Conservation (phyloP, 2,113 vertebrate genomes). For the Bungarus multicinctus region DNA sequence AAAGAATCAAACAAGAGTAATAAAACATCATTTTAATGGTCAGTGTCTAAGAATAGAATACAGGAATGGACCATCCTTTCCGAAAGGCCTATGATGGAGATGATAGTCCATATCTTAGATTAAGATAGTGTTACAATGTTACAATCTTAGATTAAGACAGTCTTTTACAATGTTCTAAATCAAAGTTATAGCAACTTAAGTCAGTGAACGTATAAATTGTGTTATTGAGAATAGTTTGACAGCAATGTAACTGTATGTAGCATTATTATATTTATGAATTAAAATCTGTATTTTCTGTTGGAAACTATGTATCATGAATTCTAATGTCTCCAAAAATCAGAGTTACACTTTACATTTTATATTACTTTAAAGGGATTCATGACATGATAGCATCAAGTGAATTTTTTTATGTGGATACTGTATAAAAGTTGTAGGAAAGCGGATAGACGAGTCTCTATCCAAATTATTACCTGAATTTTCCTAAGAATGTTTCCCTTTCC, state of each 20-base stretch:
- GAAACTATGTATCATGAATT: neutral
- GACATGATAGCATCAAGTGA: neutral
- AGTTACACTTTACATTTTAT: neutral
- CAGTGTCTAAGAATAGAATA: neutral
- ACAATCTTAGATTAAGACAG: neutral
- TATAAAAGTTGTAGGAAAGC: neutral
- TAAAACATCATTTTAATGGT: neutral
- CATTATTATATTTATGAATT: neutral
- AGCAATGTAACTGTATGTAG: neutral
- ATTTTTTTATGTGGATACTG: neutral
- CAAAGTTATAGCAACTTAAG: neutral
- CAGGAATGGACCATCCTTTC: neutral
- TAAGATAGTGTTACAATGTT: neutral
- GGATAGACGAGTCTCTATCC: neutral
- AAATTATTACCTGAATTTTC: neutral
- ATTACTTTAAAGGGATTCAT: neutral
- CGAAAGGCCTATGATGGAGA: neutral
- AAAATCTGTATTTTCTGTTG: neutral
- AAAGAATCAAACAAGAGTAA: neutral
- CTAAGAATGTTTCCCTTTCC: neutral
- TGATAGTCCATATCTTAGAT: neutral
- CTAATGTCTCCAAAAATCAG: neutral
- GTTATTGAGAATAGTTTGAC: neutral
- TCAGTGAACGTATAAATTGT: neutral
- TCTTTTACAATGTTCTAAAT: neutral